Evolutionary conservation across 1,140 invertebrate species (phyloP), one percentile per base, ranked within the genome.

Genomic region (Hyles vespertilio): DNA sequence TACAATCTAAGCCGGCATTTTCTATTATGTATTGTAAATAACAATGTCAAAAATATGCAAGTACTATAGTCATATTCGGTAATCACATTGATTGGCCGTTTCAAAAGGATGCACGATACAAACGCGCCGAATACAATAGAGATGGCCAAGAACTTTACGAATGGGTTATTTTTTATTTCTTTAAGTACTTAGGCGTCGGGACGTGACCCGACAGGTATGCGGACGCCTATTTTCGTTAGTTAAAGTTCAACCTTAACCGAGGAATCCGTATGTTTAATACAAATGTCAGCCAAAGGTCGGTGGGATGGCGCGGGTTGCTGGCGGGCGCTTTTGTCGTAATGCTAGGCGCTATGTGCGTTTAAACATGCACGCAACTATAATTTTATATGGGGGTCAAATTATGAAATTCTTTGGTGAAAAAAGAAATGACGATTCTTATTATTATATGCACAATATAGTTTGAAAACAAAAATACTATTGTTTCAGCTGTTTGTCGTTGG

Each of bases 221-320:
- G 74, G 72, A 77, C 72, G 74, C 73, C 67, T 72, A 61, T 69
- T 69, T 72, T 63, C 64, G 61, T 55, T 61, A 51, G 53, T 59
- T 65, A 80, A 78, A 79, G 75, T 80, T 75, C 75, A 79, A 75
- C 63, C 75, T 72, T 68, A 74, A 70, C 64, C 51, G 64, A 67
- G 65, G 67, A 72, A 74, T 75, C 70, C 60, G 67, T 73, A 72
- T 68, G 68, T 78, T 63, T 63, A 58, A 40, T 63, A 66, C 45
- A 79, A 84, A 84, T 81, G 79, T 72, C 77, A 80, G 70, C 4
- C 63, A 77, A 81, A 84, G 79, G 79, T 81, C 77, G 63, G 43
- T 59, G 47, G 56, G 60, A 77, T 68, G 46, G 12, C 46, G 46
- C 12, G 46, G n/a, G 12, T 48, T 48, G 60, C 57, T 65, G 63